Percentiles rank a stretch among this genome's conserved stretches.
Evolutionary conservation across 64 coral and sea anemone genomes (phyloP).

Genomic region (Montipora efflorescens): DNA sequence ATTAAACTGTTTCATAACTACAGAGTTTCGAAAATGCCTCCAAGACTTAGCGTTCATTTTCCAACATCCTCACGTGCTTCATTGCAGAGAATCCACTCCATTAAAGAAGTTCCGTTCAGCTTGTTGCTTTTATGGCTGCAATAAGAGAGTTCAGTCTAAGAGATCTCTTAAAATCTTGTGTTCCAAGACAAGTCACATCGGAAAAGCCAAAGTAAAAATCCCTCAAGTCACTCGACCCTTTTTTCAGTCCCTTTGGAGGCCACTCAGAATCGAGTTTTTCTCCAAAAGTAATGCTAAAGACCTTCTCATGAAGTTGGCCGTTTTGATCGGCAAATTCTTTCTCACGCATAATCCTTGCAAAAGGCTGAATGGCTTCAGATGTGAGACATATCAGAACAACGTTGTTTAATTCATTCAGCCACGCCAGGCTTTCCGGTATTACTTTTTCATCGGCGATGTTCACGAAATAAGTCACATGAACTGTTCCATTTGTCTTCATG

Average conservation of each 20-base stretch:
- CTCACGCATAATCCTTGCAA: constrained; percentile 43
- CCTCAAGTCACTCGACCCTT: too few species aligned
- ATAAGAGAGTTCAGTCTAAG: constrained; percentile 75
- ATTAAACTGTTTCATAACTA: too few species aligned
- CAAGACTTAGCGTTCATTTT: too few species aligned
- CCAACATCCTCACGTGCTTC: too few species aligned
- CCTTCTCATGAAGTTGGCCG: constrained; percentile 67
- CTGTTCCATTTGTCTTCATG: constrained; percentile 8
- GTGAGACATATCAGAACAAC: constrained; percentile 77
- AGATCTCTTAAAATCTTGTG: constrained; percentile 65
- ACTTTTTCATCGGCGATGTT: constrained; percentile 56
- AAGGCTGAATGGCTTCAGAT: constrained; percentile 43
- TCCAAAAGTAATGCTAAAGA: constrained; percentile 82
- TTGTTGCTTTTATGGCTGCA: constrained; percentile 49
- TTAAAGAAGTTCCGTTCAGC: too few species aligned
- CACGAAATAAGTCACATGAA: constrained; percentile 61
- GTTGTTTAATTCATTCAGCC: constrained; percentile 74
- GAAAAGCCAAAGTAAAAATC: constrained; percentile 52
- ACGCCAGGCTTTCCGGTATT: constrained; percentile 39
- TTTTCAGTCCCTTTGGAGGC: constrained; percentile 47
- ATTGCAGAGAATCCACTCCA: too few species aligned
- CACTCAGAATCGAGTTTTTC: constrained; percentile 44
- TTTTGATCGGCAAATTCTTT: constrained; percentile 62
- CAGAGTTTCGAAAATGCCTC: too few species aligned
- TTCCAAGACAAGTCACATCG: too few species aligned